phyloP scores from a whole-genome alignment of 2,797 vertebrate genomes.

The Champsocephalus esox region DNA sequence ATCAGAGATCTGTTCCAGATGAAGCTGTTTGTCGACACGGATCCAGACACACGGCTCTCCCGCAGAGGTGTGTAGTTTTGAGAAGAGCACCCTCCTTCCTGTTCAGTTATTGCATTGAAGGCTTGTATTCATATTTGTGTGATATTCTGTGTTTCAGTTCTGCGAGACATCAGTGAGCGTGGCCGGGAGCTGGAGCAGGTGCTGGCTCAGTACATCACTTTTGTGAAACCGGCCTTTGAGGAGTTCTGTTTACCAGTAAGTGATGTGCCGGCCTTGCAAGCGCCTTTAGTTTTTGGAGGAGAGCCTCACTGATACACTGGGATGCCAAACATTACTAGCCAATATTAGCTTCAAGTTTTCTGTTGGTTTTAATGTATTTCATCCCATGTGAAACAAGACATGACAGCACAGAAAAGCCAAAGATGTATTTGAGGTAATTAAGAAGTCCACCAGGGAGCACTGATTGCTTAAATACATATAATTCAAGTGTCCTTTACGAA shows the following conservation, averaged over 20 bases:
- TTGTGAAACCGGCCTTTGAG: constrained; percentile 98
- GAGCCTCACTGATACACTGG: neutral
- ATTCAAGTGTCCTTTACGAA: neutral
- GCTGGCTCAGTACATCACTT: constrained; percentile 95
- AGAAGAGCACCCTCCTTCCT: neutral
- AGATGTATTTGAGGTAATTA: neutral
- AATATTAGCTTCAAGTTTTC: neutral
- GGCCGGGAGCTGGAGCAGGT: constrained; percentile 96
- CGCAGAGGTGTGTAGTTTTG: constrained; percentile 81
- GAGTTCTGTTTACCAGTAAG: constrained; percentile 99
- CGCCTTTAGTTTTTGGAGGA: neutral
- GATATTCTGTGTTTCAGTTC: constrained; percentile 86
- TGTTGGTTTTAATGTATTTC: neutral
- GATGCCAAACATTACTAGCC: neutral
- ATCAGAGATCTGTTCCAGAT: constrained; percentile 97
- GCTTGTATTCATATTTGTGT: constrained; percentile 33
- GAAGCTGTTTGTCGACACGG: constrained; percentile 98
- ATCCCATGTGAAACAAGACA: neutral
- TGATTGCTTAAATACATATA: too few relatives aligned
- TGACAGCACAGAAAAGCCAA: neutral
- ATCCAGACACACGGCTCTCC: constrained; percentile 95
- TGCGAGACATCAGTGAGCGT: constrained; percentile 94
- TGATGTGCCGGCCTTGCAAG: constrained; percentile 14
- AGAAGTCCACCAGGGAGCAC: neutral
- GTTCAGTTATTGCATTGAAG: neutral